phyloP scores from a whole-genome alignment of 2,888 invertebrate genomes.

The Halictus ligatus region DNA sequence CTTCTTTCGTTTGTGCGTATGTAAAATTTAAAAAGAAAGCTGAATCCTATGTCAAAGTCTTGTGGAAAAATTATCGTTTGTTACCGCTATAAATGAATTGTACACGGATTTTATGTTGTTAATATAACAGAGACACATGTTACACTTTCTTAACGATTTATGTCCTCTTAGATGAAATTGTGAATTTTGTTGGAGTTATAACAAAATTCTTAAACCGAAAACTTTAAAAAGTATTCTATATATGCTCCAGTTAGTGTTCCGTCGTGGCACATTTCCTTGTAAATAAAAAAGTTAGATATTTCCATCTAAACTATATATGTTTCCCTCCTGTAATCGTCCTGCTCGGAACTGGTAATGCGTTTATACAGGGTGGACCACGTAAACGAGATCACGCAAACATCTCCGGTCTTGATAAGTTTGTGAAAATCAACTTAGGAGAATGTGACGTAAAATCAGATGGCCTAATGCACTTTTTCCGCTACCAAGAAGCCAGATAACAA shows the following conservation, averaged over 20 bases:
- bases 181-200: too few species aligned
- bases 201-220: too few species aligned
- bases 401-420: not conserved
- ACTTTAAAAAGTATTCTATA: too few species aligned
- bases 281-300: not conserved
- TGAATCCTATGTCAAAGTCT: too few species aligned
- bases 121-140: too few species aligned
- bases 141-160: too few species aligned
- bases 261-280: not conserved
- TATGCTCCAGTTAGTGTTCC: not conserved
- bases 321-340: not conserved
- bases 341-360: not conserved
- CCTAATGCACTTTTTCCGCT: not conserved
- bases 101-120: too few species aligned
- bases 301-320: not conserved
- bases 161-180: too few species aligned
- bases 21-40: too few species aligned
- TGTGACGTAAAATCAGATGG: not conserved
- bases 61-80: too few species aligned
- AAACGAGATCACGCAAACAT: not conserved
- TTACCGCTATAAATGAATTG: too few species aligned
- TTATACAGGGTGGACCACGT: not conserved
- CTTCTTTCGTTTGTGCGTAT: too few species aligned
- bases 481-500: not conserved
- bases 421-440: not conserved